Evolutionary conservation across 92 coral and sea anemone genomes (phyloP).

Genomic region (Zoanthus sansibaricus): DNA sequence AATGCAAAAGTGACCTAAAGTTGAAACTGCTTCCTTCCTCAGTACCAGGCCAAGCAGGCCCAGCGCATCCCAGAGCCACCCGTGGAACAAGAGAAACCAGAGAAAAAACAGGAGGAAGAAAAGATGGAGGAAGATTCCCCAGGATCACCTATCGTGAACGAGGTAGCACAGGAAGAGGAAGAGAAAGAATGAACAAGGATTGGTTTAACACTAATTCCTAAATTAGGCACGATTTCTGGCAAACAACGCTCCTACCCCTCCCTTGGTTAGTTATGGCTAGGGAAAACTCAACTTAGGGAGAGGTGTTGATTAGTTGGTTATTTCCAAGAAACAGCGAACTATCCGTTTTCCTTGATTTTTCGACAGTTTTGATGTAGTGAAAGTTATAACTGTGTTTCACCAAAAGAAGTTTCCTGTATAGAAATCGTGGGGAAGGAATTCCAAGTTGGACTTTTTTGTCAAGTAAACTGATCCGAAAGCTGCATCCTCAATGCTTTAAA

Average conservation of each 20-base stretch:
- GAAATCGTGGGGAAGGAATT: too few relatives aligned
- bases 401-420: too few relatives aligned
- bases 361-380: too few relatives aligned
- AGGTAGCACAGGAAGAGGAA: conserved; percentile 57
- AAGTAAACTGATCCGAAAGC: too few relatives aligned
- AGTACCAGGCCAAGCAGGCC: conserved; percentile 73
- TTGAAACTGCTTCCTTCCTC: neutral
- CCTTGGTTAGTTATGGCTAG: neutral
- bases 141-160: conserved; percentile 92
- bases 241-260: neutral
- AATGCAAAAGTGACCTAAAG: too few relatives aligned
- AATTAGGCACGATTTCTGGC: neutral
- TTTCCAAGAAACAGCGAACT: too few relatives aligned
- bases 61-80: conserved; percentile 89
- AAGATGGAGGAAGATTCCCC: conserved; percentile 56
- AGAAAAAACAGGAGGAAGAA: conserved; percentile 52
- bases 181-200: conserved; percentile 46
- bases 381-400: too few relatives aligned
- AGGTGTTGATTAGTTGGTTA: too few relatives aligned
- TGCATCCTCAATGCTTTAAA: too few relatives aligned
- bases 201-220: conserved; percentile 48
- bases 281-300: too few relatives aligned
- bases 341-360: too few relatives aligned
- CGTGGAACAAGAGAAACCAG: conserved; percentile 66
- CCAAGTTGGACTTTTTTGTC: too few relatives aligned